Evolutionary conservation across 2,888 invertebrate genomes (phyloP).

Genomic region (Drosophila robusta): DNA sequence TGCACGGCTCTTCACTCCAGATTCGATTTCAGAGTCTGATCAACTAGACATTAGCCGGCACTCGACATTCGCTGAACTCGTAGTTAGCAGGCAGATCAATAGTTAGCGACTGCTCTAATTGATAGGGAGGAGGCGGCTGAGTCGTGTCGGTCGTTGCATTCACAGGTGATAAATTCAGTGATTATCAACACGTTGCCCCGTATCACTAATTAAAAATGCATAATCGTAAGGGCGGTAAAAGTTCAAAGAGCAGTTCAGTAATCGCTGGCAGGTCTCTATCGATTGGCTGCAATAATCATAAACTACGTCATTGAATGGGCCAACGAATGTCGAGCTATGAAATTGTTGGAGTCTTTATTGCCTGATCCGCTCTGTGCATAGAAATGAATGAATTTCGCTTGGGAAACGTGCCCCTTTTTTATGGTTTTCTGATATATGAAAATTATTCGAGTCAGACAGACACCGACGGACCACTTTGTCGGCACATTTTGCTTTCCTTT

Average conservation of each 20-base stretch:
- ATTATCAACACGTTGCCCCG: slow-evolving; percentile 69
- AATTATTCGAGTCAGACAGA: slow-evolving; percentile 58
- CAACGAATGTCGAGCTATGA: slow-evolving; percentile 60
- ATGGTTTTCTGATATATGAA: slow-evolving; percentile 75
- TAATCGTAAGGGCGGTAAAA: slow-evolving; percentile 50
- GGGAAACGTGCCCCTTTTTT: slow-evolving; percentile 67
- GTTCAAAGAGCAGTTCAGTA: slow-evolving; percentile 60
- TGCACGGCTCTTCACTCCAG: slow-evolving; percentile 10
- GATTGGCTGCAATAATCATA: slow-evolving; percentile 74
- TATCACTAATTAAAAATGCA: slow-evolving; percentile 76
- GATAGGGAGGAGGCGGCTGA: slow-evolving; percentile 22
- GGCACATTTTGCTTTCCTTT: slow-evolving; percentile 69
- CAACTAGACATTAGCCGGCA: not conserved
- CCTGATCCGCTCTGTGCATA: slow-evolving; percentile 56
- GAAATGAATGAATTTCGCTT: slow-evolving; percentile 68
- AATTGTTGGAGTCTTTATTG: slow-evolving; percentile 76
- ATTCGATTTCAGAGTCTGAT: slow-evolving; percentile 3
- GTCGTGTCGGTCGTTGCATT: slow-evolving; percentile 51
- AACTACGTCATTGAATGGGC: slow-evolving; percentile 56
- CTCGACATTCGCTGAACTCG: slow-evolving; percentile 6
- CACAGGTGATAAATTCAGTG: slow-evolving; percentile 78
- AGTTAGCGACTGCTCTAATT: slow-evolving; percentile 40
- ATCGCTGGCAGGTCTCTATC: slow-evolving; percentile 49
- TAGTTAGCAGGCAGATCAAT: slow-evolving; percentile 15
- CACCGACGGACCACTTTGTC: slow-evolving; percentile 60